Conservation (phyloP, 2,113 vertebrate species). For the Antigone vipio region DNA sequence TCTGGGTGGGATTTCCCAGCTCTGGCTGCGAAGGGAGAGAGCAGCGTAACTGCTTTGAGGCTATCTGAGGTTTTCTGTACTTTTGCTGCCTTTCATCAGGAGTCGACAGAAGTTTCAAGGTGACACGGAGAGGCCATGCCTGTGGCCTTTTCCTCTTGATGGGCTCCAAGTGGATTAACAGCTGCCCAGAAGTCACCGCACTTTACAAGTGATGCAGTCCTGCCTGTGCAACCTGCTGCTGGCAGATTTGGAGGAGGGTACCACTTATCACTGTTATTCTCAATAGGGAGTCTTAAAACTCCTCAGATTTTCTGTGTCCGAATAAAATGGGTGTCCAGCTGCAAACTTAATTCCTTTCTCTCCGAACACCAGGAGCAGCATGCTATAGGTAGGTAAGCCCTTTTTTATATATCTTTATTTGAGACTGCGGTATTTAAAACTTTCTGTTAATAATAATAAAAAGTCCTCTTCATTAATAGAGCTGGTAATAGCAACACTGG, state of each 20-base stretch:
- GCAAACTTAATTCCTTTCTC: background rate
- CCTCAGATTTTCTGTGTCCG: background rate
- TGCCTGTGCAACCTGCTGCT: background rate
- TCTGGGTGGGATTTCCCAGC: background rate
- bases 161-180: background rate
- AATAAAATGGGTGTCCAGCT: background rate
- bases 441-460: slow-evolving; percentile 2
- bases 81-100: background rate
- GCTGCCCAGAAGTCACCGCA: background rate
- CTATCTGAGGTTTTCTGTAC: background rate
- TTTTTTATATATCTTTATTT: background rate
- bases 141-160: background rate
- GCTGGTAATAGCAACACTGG: background rate
- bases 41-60: background rate
- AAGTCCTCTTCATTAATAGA: slow-evolving; percentile 24
- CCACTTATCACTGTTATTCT: background rate
- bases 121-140: background rate
- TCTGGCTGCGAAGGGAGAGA: background rate
- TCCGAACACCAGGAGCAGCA: background rate
- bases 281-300: background rate
- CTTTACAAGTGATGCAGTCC: background rate
- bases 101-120: background rate
- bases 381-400: background rate
- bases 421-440: background rate
- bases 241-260: background rate